Evolutionary conservation across 2,888 invertebrate genomes (phyloP).

Genomic region (Coleophora flavipennella): DNA sequence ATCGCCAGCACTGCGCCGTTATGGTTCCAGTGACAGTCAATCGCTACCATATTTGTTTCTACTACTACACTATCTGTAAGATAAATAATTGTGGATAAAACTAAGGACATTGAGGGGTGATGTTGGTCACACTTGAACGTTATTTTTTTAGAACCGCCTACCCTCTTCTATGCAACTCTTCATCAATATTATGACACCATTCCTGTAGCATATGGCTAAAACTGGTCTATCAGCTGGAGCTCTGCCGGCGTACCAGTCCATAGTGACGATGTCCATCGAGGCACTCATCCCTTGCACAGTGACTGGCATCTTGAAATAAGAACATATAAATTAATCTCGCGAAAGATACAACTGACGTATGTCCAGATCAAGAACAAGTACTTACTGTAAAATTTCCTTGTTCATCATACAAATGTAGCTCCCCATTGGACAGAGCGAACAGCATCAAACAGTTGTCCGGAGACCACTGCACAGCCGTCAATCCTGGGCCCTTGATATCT

Average conservation of each 20-base stretch:
- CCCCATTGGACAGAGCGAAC: slow-evolving; percentile 92
- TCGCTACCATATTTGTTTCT: slow-evolving; percentile 86
- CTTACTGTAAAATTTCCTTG: slow-evolving; percentile 85
- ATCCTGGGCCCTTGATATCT: slow-evolving; percentile 88
- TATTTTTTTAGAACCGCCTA: slow-evolving; percentile 31
- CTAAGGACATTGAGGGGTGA: no score
- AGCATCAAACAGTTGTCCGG: slow-evolving; percentile 92
- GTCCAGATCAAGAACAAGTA: no score
- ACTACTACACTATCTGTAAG: slow-evolving; percentile 83
- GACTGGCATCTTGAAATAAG: slow-evolving; percentile 78
- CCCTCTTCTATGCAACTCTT: slow-evolving; percentile 90
- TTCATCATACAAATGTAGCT: slow-evolving; percentile 95
- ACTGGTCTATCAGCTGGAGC: slow-evolving; percentile 83
- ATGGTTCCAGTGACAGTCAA: slow-evolving; percentile 93
- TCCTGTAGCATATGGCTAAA: slow-evolving; percentile 89
- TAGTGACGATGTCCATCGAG: slow-evolving; percentile 78
- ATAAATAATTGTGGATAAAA: no score
- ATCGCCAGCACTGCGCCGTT: slow-evolving; percentile 91
- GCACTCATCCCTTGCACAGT: slow-evolving; percentile 75
- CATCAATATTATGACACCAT: slow-evolving; percentile 92
- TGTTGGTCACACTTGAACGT: no score
- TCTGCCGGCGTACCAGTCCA: slow-evolving; percentile 91
- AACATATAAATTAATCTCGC: not conserved
- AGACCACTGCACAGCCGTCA: slow-evolving; percentile 95
- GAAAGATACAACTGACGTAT: no score